Conservation (phyloP, 2,797 vertebrate species). For the Paedocypris micromegethes region DNA sequence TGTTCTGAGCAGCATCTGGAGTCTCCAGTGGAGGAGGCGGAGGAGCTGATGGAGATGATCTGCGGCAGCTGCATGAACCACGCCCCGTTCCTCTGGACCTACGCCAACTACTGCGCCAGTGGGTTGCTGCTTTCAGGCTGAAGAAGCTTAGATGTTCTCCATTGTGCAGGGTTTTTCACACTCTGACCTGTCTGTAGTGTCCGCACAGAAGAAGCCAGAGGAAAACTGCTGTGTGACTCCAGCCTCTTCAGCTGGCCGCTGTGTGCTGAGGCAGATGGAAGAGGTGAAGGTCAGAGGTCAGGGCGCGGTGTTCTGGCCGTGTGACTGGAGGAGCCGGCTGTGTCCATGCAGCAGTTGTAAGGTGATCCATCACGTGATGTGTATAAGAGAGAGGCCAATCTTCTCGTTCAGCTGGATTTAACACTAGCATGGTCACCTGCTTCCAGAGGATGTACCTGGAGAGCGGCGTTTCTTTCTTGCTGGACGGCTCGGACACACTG, state of each 20-base stretch:
- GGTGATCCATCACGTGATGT: too few species aligned
- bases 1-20: constrained; percentile 77
- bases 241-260: constrained; percentile 46
- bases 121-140: constrained; percentile 1
- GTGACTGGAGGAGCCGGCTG: constrained; percentile 81
- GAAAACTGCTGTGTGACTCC: background rate
- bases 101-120: constrained; percentile 79
- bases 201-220: too few species aligned
- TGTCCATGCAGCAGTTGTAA: constrained; percentile 83
- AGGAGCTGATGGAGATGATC: constrained; percentile 91
- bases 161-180: too few species aligned
- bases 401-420: too few species aligned
- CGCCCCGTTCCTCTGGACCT: constrained; percentile 85
- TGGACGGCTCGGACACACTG: constrained; percentile 88
- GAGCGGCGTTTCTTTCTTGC: constrained; percentile 81
- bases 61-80: constrained; percentile 87
- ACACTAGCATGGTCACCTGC: too few species aligned
- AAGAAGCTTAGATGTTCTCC: too few species aligned
- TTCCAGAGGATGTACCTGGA: constrained; percentile 77
- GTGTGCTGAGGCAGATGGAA: constrained; percentile 74
- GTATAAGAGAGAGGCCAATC: too few species aligned
- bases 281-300: constrained; percentile 67
- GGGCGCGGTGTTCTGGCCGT: constrained; percentile 87
- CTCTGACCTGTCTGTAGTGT: too few species aligned
- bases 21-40: constrained; percentile 71